Evolutionary conservation across 2,113 vertebrate genomes (phyloP).

Genomic region (Indri indri): DNA sequence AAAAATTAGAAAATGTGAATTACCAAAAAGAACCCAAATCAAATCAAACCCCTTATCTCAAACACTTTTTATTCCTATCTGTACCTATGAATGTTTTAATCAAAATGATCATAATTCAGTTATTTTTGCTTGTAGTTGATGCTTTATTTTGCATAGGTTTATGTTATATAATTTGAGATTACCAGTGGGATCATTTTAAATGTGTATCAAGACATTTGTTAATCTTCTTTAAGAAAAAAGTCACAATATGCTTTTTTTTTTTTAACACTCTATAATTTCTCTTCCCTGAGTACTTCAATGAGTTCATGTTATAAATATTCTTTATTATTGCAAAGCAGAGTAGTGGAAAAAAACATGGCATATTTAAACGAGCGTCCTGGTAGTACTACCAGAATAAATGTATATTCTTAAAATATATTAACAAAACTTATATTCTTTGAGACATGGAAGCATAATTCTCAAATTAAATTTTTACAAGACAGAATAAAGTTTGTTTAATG

Average conservation of each 20-base stretch:
- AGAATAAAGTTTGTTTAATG: conserved; percentile 76
- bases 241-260: not conserved
- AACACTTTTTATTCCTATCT: not conserved
- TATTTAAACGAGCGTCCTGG: conserved; percentile 6
- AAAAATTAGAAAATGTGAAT: not conserved
- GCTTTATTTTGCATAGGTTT: not conserved
- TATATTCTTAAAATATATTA: conserved; percentile 34
- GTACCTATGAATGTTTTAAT: not conserved
- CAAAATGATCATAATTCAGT: not conserved
- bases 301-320: not conserved
- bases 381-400: not conserved
- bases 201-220: not conserved
- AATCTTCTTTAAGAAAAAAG: not conserved
- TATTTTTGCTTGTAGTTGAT: not conserved
- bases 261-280: not conserved
- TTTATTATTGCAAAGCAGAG: conserved; percentile 42
- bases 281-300: not conserved
- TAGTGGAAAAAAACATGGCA: not conserved
- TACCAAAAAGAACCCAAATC: not conserved
- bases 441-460: not conserved
- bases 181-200: not conserved
- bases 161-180: not conserved
- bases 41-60: not conserved
- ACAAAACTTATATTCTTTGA: conserved; percentile 29
- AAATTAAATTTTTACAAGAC: conserved; percentile 72